Base-by-base conservation (phyloP, 1,140 invertebrate genomes). In the Hylyphantes graminicola region DNA sequence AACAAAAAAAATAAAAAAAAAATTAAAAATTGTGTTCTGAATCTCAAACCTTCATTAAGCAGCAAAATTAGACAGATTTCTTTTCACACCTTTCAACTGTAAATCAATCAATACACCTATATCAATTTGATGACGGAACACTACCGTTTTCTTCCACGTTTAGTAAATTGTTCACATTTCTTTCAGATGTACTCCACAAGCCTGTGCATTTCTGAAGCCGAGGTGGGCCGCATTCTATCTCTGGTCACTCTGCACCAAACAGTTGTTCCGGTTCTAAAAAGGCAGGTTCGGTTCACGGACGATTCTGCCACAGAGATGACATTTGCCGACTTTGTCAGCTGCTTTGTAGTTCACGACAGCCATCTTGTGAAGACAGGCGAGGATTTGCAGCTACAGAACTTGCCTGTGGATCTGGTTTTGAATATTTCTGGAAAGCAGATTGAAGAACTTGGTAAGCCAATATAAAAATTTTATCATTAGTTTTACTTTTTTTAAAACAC, bases 201-300 rank as follows among this genome's bases (percentile, higher is more conserved):
- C 17, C 76, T 89, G 0, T 81, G 84, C 64, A 82, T 88, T 48
- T 85, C 86, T 10, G 88, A 88, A 54, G 76, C 85, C 61, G 87
- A 88, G 81, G 86, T 86, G 11, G 87, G 87, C 6, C 86, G 88
- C 35, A 87, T 88, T 7, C 61, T 88, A 11, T 79, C 79, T 15
- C 82, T 88, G 59, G 73, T 88, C 21, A 86, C 87, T 17, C 73
- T 74, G 15, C 59, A 85, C 19, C 81, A 85, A 50, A 61, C 48
- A n/a, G 53, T 85, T 59, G 67, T 68, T 6, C 82, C 74, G 7
- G 68, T 79, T 11, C 50, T 78, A 9, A 78, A 79, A 53, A 51
- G 74, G 5, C 75, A 85, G 74, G 84, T 85, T 6, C 63, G 84
- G 13, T 85, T 85, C 53, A 68, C 74, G 63, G 84, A 85, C 79